These are phyloP conservation scores for Cotesia glomerata DNA, from an alignment of 1,140 invertebrate genomes.

Conservation along the genomic window DNA sequence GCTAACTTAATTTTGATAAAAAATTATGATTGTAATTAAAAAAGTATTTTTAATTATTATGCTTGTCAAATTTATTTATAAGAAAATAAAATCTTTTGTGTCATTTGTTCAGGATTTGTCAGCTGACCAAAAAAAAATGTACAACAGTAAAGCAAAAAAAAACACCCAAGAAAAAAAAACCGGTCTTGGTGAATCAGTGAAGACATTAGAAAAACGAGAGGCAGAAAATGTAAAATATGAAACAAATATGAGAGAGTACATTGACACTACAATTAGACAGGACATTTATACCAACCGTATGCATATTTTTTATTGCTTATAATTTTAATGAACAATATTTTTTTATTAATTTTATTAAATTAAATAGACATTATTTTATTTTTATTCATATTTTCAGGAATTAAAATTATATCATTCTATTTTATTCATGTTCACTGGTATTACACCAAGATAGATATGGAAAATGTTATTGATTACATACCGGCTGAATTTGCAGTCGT, in stretches of 20 bases:
- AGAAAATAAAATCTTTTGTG: neutral
- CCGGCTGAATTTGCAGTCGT: conserved; percentile 57
- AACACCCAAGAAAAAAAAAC: conserved; percentile 3
- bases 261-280: neutral
- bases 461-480: conserved; percentile 42
- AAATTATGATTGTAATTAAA: too few relatives aligned
- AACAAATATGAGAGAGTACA: conserved; percentile 19
- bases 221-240: neutral
- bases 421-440: conserved; percentile 61
- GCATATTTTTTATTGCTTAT: neutral
- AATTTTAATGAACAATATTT: neutral
- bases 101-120: conserved; percentile 10
- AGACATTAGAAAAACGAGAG: neutral
- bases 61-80: neutral
- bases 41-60: too few relatives aligned
- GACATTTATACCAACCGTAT: neutral
- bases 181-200: conserved; percentile 5
- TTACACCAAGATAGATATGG: conserved; percentile 38
- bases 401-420: conserved; percentile 48
- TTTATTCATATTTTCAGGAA: conserved; percentile 33
- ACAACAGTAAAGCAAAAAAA: conserved; percentile 15
- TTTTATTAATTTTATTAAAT: neutral
- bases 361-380: neutral
- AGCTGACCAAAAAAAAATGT: neutral
- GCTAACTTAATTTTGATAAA: too few relatives aligned